These are phyloP conservation scores for Meta bourneti DNA, from an alignment of 2,888 invertebrate species.

Conservation along the genomic window DNA sequence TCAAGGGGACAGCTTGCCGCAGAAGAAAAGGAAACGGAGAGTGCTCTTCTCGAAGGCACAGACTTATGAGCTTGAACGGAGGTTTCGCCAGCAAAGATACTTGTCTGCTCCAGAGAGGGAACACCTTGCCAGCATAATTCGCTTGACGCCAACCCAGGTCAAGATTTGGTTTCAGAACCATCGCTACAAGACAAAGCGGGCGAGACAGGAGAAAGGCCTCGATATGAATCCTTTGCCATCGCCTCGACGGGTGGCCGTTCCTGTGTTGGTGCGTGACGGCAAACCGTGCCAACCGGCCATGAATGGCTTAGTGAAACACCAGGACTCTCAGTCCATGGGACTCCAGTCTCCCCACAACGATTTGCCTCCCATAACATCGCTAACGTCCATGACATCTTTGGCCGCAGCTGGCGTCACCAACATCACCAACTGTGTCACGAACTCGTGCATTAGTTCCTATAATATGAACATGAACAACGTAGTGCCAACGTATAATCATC, in stretches of 20 bases:
- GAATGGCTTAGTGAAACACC: conserved; percentile 71
- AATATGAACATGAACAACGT: conserved; percentile 76
- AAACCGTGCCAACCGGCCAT: conserved; percentile 86
- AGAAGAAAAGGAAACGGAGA: conserved; percentile 94
- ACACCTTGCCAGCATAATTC: conserved; percentile 95
- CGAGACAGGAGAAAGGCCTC: conserved; percentile 94
- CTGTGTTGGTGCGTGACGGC: conserved; percentile 95
- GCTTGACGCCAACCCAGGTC: conserved; percentile 96
- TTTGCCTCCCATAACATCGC: conserved; percentile 81
- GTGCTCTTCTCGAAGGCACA: conserved; percentile 98
- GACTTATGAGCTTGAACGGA: conserved; percentile 95
- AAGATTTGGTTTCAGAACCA: conserved; percentile 99
- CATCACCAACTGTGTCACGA: conserved; percentile 70
- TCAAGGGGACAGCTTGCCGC: conserved; percentile 35
- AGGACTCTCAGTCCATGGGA: conserved; percentile 68
- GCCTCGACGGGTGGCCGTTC: conserved; percentile 95
- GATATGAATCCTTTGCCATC: conserved; percentile 86
- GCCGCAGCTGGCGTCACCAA: conserved; percentile 45
- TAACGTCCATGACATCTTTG: conserved; percentile 69
- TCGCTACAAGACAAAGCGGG: conserved; percentile 98
- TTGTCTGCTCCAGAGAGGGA: conserved; percentile 98
- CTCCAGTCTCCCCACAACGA: conserved; percentile 84
- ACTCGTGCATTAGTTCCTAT: conserved; percentile 73
- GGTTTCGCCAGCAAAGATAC: conserved; percentile 97
- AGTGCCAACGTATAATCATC: conserved; percentile 77